Evolutionary conservation across 2,797 vertebrate species (phyloP).

Genomic region (Sorex maritimensis): DNA sequence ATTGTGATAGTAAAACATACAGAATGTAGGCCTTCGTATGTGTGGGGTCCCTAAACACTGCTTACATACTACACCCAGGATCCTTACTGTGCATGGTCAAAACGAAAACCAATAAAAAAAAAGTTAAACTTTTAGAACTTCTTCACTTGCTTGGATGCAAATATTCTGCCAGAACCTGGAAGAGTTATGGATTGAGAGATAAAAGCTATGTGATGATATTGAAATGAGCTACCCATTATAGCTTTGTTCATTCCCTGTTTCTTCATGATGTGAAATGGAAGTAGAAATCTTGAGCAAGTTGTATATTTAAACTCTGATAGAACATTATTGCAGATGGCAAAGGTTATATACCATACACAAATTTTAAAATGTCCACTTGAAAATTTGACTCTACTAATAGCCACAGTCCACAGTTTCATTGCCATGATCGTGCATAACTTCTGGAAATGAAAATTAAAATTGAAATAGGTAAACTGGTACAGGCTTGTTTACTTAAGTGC

Average conservation of each 20-base stretch:
- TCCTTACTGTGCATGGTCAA: background rate
- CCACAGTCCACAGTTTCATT: background rate
- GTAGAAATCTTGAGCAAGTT: background rate
- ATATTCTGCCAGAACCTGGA: background rate
- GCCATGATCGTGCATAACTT: background rate
- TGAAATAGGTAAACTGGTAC: background rate
- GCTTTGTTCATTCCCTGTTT: background rate
- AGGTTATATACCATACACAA: background rate
- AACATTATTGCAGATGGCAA: background rate
- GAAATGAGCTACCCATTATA: background rate
- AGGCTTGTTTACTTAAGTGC: background rate
- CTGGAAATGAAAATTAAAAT: background rate
- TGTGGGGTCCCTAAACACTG: rapidly evolving
- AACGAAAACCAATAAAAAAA: rapidly evolving
- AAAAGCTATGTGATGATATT: background rate
- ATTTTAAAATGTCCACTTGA: background rate
- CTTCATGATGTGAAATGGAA: background rate
- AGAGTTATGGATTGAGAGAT: background rate
- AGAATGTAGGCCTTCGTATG: background rate
- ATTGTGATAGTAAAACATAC: background rate
- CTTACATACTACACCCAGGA: rapidly evolving
- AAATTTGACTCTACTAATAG: background rate
- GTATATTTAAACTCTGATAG: background rate
- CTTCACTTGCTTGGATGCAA: background rate
- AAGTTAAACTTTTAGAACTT: background rate